Conservation (phyloP, 2,797 vertebrate species). For the Agapornis canus region DNA sequence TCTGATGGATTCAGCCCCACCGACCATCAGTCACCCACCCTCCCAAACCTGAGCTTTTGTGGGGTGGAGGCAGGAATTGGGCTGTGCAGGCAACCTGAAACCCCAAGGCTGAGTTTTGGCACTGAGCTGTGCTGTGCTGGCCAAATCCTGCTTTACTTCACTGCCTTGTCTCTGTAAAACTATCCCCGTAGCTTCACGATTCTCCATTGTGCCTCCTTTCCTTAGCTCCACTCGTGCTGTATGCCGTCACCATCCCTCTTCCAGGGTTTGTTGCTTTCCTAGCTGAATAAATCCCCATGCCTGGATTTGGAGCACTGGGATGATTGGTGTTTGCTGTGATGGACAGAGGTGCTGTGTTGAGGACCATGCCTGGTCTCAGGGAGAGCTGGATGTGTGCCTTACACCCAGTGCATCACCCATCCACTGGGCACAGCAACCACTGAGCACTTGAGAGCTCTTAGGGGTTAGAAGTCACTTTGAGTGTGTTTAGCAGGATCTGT, state of each 20-base stretch:
- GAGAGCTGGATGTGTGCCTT: fast-evolving
- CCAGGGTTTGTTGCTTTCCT: not conserved
- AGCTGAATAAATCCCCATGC: not conserved
- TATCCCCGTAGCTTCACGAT: fast-evolving
- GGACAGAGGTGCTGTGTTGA: not conserved
- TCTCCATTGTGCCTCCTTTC: fast-evolving
- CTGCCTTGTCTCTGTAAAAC: not conserved
- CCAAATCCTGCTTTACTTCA: not conserved
- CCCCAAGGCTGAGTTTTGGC: not conserved
- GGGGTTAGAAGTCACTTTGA: not conserved
- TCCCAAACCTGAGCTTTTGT: fast-evolving
- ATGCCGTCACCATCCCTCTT: fast-evolving
- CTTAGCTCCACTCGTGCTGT: fast-evolving
- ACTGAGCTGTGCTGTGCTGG: fast-evolving
- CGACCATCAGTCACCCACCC: not conserved
- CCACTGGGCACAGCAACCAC: fast-evolving
- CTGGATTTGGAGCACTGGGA: not conserved
- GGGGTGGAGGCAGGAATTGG: not conserved
- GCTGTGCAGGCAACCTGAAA: not conserved
- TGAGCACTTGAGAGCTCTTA: not conserved
- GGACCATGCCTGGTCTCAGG: not conserved
- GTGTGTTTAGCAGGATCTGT: not conserved
- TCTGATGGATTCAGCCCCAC: not conserved
- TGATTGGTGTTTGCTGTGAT: fast-evolving
- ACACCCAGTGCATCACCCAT: not conserved